Evolutionary conservation across 30 jellyfish, hydroid and myxozoan species (phyloP), one percentile per base, ranked within the genome.

Genomic region (Rhopilema esculentum): DNA sequence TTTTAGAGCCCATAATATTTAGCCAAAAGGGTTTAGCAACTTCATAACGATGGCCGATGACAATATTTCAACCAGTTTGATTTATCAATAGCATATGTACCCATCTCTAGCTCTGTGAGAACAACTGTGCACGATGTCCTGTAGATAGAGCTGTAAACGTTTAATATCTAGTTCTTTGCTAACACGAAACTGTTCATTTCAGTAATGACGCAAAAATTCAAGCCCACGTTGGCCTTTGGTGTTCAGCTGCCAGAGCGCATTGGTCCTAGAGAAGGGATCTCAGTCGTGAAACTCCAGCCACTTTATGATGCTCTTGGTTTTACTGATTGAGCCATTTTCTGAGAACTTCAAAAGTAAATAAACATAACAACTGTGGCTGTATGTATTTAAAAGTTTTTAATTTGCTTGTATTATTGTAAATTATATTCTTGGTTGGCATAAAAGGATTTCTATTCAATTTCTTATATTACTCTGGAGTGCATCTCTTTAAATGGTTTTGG

Each of bases 181-280:
- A n/a, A n/a, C n/a, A 40, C 57, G 12, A 40, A 40, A 40, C 57
- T 40, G 12, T 40, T 31, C n/a, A 2, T 71, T 21, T 29, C 73
- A 93, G 98, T 93, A 67, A 69, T 49, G 70, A 78, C 93, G 24
- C 98, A 88, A 77, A 81, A 88, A 73, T 88, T 65, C 88, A 65
- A 63, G 63, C 97, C 95, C 20, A 88, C 77, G 31, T 77, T 93
- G 28, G 98, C 96, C 6, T 82, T 33, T 50, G 98, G 98, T 27
- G 92, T 93, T 49, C 88, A 88, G 32, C 83, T 91, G 40, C 91
- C 91, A 28, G 95, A 82, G 21, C 74, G 95, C 61, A 63, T 63
- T 87, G 97, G 95, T 61, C 98, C 98, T n/a, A 52, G 78, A 27
- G 95, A 93, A 15, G 91, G 88, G 0, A 75, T 93, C 68, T 79